phyloP scores from a whole-genome alignment of 2,113 vertebrate species.

The Pristiophorus japonicus region DNA sequence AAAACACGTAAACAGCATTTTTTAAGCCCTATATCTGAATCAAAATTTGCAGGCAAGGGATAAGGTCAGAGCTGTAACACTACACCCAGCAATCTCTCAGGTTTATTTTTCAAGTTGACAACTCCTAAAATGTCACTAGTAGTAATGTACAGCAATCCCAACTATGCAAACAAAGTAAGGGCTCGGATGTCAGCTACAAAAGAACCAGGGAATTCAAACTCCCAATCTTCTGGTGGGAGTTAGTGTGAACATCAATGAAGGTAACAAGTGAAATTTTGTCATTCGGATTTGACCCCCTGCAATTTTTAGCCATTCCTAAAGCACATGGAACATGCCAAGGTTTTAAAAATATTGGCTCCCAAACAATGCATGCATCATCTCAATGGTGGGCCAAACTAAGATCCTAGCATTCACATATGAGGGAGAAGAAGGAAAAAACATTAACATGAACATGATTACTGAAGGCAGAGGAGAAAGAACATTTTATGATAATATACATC shows the following conservation, averaged over 20 bases:
- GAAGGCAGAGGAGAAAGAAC: neutral
- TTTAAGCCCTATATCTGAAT: neutral
- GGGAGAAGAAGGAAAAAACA: neutral
- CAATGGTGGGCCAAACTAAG: neutral
- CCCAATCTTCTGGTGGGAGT: neutral
- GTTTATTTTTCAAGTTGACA: neutral
- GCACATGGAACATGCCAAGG: neutral
- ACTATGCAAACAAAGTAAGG: neutral
- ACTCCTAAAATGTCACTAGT: neutral
- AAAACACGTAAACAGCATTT: neutral
- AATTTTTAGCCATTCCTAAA: neutral
- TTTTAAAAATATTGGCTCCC: neutral
- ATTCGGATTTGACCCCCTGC: neutral
- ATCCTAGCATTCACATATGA: neutral
- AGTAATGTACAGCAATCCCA: neutral
- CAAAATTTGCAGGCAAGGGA: neutral
- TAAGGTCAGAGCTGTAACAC: neutral
- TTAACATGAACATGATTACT: neutral
- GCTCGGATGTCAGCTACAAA: neutral
- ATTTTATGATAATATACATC: neutral
- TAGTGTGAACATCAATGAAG: neutral
- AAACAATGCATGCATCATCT: neutral
- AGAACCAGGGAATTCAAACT: neutral
- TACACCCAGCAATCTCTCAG: neutral
- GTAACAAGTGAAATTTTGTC: neutral